Evolutionary conservation across 2,888 invertebrate species (phyloP).

Genomic region (Dynastes hyllus): DNA sequence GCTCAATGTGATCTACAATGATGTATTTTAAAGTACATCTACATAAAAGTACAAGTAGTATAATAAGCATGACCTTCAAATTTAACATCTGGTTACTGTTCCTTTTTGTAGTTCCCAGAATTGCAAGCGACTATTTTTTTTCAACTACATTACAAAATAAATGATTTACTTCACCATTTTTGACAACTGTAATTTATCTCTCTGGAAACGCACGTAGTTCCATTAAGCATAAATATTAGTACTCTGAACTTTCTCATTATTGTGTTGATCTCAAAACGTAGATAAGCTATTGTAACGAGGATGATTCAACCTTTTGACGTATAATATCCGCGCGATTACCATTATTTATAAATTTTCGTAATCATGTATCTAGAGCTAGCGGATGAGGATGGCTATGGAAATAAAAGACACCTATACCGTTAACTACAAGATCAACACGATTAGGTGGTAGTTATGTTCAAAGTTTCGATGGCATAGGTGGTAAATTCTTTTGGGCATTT

Average conservation of each 20-base stretch:
- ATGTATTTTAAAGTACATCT: not conserved
- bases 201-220: too few relatives aligned
- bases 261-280: slow-evolving; percentile 1
- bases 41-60: not conserved
- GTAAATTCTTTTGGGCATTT: slow-evolving; percentile 13
- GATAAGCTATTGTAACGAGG: slow-evolving; percentile 20
- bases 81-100: not conserved
- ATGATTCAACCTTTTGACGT: slow-evolving; percentile 7
- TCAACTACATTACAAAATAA: slow-evolving; percentile 6
- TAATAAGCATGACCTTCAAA: not conserved
- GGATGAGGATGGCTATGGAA: too few relatives aligned
- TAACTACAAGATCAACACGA: too few relatives aligned
- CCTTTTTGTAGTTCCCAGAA: not conserved
- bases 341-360: too few relatives aligned
- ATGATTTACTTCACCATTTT: not conserved
- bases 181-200: slow-evolving; percentile 27
- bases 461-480: slow-evolving; percentile 3
- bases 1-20: too few relatives aligned
- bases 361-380: too few relatives aligned
- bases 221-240: slow-evolving; percentile 4
- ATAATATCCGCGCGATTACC: too few relatives aligned
- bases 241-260: not conserved
- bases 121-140: too few relatives aligned
- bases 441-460: not conserved
- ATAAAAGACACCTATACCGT: too few relatives aligned